Conservation (phyloP, 2,113 vertebrate species). For the Danionella cerebrum region DNA sequence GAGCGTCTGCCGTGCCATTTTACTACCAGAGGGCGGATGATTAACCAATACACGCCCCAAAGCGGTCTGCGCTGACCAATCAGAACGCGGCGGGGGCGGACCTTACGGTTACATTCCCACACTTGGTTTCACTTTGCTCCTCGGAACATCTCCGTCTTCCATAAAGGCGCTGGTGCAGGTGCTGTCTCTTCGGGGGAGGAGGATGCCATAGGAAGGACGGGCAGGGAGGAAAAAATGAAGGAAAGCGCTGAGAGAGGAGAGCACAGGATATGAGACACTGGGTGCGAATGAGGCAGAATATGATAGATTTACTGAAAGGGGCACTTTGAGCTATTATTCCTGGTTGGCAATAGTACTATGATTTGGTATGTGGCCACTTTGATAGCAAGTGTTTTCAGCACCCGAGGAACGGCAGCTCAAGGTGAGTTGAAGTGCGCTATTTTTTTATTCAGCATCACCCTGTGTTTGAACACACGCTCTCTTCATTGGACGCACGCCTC, state of each 20-base stretch:
- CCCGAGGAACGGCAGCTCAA: conserved; percentile 90
- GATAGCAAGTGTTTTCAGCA: conserved; percentile 98
- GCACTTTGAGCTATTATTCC: conserved; percentile 79
- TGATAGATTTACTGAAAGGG: conserved; percentile 71
- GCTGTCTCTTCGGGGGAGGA: conserved; percentile 65
- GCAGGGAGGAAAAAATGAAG: conserved; percentile 72
- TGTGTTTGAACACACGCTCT: conserved; percentile 65
- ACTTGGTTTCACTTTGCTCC: conserved; percentile 76
- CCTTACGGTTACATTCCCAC: conserved; percentile 63
- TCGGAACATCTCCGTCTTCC: conserved; percentile 69
- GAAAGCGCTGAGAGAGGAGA: conserved; percentile 60
- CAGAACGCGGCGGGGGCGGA: conserved; percentile 53
- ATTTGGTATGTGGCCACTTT: conserved; percentile 95
- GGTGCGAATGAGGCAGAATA: conserved; percentile 57
- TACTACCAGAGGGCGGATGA: conserved; percentile 49
- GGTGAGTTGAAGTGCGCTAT: conserved; percentile 90
- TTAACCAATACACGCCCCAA: conserved; percentile 68
- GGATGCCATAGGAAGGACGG: conserved; percentile 72
- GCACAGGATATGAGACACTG: conserved; percentile 53
- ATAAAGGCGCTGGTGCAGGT: conserved; percentile 67
- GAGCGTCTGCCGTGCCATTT: conserved; percentile 57
- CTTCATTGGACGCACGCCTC: no score
- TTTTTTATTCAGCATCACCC: conserved; percentile 34
- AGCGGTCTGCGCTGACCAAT: conserved; percentile 46
- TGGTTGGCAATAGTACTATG: conserved; percentile 81